Base-by-base conservation (phyloP, 2,888 invertebrate species). In the Lysandra coridon region DNA sequence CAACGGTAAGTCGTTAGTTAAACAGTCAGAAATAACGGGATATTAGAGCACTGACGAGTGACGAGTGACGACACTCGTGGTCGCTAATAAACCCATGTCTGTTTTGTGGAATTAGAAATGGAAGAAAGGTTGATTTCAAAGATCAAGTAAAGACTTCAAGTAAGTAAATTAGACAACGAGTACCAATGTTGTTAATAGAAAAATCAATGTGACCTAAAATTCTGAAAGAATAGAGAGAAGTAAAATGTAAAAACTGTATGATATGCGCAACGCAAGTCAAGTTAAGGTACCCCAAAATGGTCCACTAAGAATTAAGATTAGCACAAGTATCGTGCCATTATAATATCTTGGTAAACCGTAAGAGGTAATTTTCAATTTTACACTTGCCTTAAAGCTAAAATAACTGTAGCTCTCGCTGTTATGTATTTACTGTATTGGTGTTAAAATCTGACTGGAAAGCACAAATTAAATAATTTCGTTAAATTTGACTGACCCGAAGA, bases 381-480 rank as follows among this genome's bases (percentile, higher is more conserved):
- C 69, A 14, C 12, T 69, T 37, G 69, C 17, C 33, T 17, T 33
- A 17, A 64, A 64, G 10, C 23, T 23, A 33, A 69, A 14, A 37
- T 23, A 69, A 69, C 33, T 37, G 33, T 69, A 69, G 69, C 7
- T 69, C 14, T 37, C 4, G 33, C 69, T 17, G 33, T 69, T 69
- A 14, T 37, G 33, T 37, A 37, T 33, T 69, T 37, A 14, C 69
- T 69, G 12, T 62, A 62, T 30, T 64, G 30, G 7, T n/a, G 23
- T 69, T 23, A 14, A 69, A 69, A 14, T 23, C 30, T 69, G 30
- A 49, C 5, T 75, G 49, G 75, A 75, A 75, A 75, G 75, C 49
- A 23, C 10, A 75, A 44, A 75, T 49, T 75, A 57, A 76, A 57
- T 76, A 53, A 69, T 75, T 75, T 23, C 49, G 14, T 33, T 53